phyloP scores from a whole-genome alignment of 1,140 invertebrate species.

The Argopecten irradians region DNA sequence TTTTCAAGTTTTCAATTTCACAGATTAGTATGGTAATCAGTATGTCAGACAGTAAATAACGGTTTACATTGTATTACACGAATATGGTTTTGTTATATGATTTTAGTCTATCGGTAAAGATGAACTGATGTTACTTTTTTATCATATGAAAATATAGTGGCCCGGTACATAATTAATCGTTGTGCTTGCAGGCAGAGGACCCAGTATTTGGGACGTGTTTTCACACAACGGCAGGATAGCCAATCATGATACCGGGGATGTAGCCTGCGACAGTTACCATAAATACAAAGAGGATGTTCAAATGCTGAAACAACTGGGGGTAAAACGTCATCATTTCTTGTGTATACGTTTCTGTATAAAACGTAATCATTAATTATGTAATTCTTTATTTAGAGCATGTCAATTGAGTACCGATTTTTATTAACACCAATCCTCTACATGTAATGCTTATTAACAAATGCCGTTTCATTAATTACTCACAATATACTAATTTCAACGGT shows the following conservation, averaged over 20 bases:
- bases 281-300: constrained; percentile 82
- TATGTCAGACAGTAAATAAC: too few relatives aligned
- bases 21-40: too few relatives aligned
- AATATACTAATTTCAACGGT: too few relatives aligned
- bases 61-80: not conserved
- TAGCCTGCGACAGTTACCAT: constrained; percentile 85
- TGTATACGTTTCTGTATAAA: not conserved
- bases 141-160: not conserved
- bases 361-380: not conserved
- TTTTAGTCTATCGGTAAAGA: not conserved
- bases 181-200: constrained; percentile 77
- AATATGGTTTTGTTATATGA: not conserved
- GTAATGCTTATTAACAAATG: too few relatives aligned
- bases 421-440: too few relatives aligned
- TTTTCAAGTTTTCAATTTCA: too few relatives aligned
- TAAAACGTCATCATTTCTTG: constrained; percentile 62
- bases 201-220: constrained; percentile 80
- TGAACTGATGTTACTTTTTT: not conserved
- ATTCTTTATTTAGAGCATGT: not conserved
- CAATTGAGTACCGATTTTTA: too few relatives aligned
- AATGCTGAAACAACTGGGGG: constrained; percentile 77
- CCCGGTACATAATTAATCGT: not conserved
- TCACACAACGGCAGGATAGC: constrained; percentile 78
- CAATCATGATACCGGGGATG: constrained; percentile 80
- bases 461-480: too few relatives aligned